These are phyloP conservation scores for Lepidurus packardi DNA, from an alignment of 1,140 invertebrate genomes.

Conservation along the genomic window DNA sequence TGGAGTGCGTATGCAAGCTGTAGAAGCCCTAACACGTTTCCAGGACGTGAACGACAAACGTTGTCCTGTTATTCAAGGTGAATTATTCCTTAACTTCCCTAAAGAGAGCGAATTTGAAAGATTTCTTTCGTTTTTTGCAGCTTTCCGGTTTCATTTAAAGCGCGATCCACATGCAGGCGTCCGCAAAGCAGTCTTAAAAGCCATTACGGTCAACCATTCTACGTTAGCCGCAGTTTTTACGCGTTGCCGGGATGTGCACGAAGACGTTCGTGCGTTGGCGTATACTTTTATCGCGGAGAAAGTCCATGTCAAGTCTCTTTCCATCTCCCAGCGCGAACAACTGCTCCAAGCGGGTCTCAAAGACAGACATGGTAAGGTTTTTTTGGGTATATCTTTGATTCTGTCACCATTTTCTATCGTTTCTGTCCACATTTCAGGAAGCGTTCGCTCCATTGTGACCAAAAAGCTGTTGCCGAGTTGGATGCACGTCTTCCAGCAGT, in stretches of 20 bases:
- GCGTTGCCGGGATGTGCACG: conserved; percentile 65
- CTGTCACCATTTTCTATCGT: conserved; percentile 41
- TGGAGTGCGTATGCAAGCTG: conserved; percentile 67
- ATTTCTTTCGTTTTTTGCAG: conserved; percentile 42
- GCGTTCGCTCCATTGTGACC: conserved; percentile 45
- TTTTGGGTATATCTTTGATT: not conserved
- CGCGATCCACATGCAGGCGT: conserved; percentile 69
- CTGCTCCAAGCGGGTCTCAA: conserved; percentile 60
- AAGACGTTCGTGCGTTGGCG: conserved; percentile 64
- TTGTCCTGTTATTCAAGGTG: conserved; percentile 65
- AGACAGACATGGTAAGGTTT: conserved; percentile 52
- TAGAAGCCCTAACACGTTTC: conserved; percentile 67
- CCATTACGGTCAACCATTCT: conserved; percentile 53
- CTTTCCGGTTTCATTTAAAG: conserved; percentile 68
- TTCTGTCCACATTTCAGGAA: conserved; percentile 42
- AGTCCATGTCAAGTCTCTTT: conserved; percentile 58
- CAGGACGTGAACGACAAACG: conserved; percentile 69
- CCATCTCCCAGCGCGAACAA: conserved; percentile 59
- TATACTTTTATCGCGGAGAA: conserved; percentile 63
- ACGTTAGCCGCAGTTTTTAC: conserved; percentile 61
- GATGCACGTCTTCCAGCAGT: conserved; percentile 56
- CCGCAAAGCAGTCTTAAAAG: conserved; percentile 57
- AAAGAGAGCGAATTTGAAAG: not conserved
- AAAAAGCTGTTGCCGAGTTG: conserved; percentile 56
- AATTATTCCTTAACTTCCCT: conserved; percentile 35